Base-by-base conservation (phyloP, 2,797 vertebrate species). In the Spatula versicolor region DNA sequence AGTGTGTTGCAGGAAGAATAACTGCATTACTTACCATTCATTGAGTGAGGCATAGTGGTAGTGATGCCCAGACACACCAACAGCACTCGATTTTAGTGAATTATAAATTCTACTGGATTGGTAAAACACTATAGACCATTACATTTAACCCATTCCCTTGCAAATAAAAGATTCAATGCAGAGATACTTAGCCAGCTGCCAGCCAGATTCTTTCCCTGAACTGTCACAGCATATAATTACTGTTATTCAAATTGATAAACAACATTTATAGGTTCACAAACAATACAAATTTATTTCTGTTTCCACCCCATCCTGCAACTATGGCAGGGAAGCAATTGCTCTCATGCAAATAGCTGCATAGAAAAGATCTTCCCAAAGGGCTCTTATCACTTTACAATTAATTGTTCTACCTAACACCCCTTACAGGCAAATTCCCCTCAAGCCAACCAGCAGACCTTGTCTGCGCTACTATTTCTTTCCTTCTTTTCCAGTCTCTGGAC, bases 1-100 rank as follows among this genome's bases (percentile, higher is more conserved):
- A 17, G 3, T 56, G 21, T 56, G 10, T 20, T 80, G n/a, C 30
- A 8, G 30, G 39, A 11, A 71, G 43, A 74, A 28, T 0, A 13
- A 48, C 4, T 17, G 17, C 1, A 5, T 4, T 0, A 19, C 55
- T 79, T 14, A 11, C 39, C 11, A 4, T 43, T 41, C 68, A 11
- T n/a, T 0, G 0, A 21, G n/a, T 0, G 45, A 64, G 23, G 19
- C 59, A 9, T 46, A 28, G 22, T 1, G 17, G 50, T 6, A 46
- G 18, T 5, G 0, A 50, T 7, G 25, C 25, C 14, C 31, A 50
- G 10, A 4, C 41, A 15, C 35, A 13, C 23, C 33, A 76, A 11
- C 15, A 45, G 46, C 52, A 58, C 46, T 19, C 31, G 7, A 21
- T 62, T 58, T 31, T 11, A 63, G 46, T 3, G 23, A 35, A 46